A percentile compares a stretch with the other conserved stretches of the same genome.
These are phyloP conservation scores for Leptodactylus fuscus DNA, from an alignment of 2,113 vertebrate genomes.

Conservation along the genomic window DNA sequence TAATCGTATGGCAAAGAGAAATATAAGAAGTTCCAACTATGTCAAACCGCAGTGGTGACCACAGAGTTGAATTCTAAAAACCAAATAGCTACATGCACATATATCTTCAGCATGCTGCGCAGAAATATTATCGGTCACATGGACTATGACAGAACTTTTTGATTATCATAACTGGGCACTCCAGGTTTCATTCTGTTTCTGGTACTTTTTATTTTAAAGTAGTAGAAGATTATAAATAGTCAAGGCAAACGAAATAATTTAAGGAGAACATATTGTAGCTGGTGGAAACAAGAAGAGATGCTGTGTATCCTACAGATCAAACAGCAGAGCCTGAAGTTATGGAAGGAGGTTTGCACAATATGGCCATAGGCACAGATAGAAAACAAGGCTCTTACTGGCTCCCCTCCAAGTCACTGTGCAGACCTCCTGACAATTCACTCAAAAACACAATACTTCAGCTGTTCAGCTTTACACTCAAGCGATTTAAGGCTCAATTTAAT, in stretches of 20 bases:
- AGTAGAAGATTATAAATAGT: background rate
- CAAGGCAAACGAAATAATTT: background rate
- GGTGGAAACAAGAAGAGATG: background rate
- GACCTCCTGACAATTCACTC: conserved; percentile 67
- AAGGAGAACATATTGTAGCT: no score
- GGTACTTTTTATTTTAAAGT: background rate
- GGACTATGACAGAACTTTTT: background rate
- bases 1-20: no score
- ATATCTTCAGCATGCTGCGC: no score
- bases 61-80: no score
- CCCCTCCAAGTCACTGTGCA: conserved; percentile 64
- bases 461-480: conserved; percentile 62
- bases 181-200: background rate
- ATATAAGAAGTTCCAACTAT: no score
- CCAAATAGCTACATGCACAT: no score
- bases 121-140: background rate
- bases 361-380: conserved; percentile 60
- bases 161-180: background rate
- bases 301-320: conserved; percentile 38
- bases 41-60: no score
- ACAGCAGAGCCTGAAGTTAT: conserved; percentile 40
- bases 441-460: conserved; percentile 61
- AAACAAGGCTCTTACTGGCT: conserved; percentile 65
- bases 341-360: conserved; percentile 57
- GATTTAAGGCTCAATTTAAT: conserved; percentile 63